Evolutionary conservation across 2,797 vertebrate species (phyloP), one percentile per base, ranked within the genome.

Genomic region (Saxicola maurus): DNA sequence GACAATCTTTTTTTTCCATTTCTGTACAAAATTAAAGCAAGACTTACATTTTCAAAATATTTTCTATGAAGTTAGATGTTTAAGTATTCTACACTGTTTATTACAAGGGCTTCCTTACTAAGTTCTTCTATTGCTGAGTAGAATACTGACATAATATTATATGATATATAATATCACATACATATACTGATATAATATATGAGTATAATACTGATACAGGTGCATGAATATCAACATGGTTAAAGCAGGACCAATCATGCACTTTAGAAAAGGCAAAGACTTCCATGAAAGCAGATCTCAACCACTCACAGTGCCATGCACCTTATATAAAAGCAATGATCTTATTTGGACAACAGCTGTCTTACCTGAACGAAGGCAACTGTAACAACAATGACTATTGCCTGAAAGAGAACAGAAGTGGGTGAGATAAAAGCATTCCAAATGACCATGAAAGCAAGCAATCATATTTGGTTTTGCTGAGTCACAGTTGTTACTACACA

Each of bases 351-450:
- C 82, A 94, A 72, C 13, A 85, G 75, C 52, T 35, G 30, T 88
- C 98, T 97, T 94, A 99, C 99, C 99, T 99, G 99, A 91, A 99
- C 98, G 43, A 99, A 99, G 93, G 99, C 99, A 80, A 99, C 99
- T 0, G 99, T 99, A 94, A 99, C 99, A 11, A 99, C 99, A 8
- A 99, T 99, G 91, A 99, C 98, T 95, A 99, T 99, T 96, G 99
- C 99, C 99, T 99, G 96, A 72, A 90, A 53, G 69, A 85, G 91
- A 80, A 92, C 31, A 92, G 56, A 59, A 78, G 25, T 2, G 17
- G 21, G 35, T 64, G 68, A 83, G 64, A 81, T 5, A 66, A 49
- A 74, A 68, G 31, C 88, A 79, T 52, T 75, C 38, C 56, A 86
- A 76, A 78, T 12, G 7, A 52, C 24, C 60, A 15, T 28, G 24